Conservation (phyloP, 1,140 invertebrate genomes). For the Riptortus pedestris region DNA sequence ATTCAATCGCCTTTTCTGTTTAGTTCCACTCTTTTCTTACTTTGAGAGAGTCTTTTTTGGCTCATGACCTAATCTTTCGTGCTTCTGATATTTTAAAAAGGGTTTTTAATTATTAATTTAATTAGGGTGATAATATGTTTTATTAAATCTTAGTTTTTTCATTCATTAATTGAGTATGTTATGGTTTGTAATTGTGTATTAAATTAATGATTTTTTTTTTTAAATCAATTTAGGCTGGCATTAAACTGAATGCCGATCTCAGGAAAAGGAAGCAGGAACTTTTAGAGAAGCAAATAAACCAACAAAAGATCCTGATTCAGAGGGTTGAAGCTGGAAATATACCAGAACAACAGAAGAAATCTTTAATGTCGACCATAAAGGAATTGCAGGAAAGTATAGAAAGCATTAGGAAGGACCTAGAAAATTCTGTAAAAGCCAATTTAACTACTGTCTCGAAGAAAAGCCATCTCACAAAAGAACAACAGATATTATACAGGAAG, state of each 20-base stretch:
- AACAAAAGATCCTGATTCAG: slow-evolving; percentile 63
- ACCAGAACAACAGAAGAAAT: slow-evolving; percentile 50
- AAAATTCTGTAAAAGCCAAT: slow-evolving; percentile 33
- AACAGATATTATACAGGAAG: slow-evolving; percentile 29
- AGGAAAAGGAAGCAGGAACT: slow-evolving; percentile 66
- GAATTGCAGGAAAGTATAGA: slow-evolving; percentile 59
- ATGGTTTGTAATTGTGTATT: too few species aligned
- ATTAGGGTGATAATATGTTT: too few species aligned
- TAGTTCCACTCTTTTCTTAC: too few species aligned
- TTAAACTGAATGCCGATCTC: slow-evolving; percentile 60
- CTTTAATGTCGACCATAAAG: slow-evolving; percentile 61
- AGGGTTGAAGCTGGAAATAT: slow-evolving; percentile 55
- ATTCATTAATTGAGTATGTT: too few species aligned
- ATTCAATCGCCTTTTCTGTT: too few species aligned
- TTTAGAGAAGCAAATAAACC: slow-evolving; percentile 63
- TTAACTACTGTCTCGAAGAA: slow-evolving; percentile 19
- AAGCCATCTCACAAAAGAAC: slow-evolving; percentile 16
- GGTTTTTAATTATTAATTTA: too few species aligned
- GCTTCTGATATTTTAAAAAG: too few species aligned
- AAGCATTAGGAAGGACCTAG: slow-evolving; percentile 56
- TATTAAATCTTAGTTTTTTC: too few species aligned
- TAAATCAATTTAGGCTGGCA: too few species aligned
- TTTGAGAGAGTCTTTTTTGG: too few species aligned
- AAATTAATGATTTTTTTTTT: slow-evolving; percentile 19
- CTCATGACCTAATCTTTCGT: too few species aligned